Conservation (phyloP, 2,797 vertebrate species). For the Melanotaenia nigrans region DNA sequence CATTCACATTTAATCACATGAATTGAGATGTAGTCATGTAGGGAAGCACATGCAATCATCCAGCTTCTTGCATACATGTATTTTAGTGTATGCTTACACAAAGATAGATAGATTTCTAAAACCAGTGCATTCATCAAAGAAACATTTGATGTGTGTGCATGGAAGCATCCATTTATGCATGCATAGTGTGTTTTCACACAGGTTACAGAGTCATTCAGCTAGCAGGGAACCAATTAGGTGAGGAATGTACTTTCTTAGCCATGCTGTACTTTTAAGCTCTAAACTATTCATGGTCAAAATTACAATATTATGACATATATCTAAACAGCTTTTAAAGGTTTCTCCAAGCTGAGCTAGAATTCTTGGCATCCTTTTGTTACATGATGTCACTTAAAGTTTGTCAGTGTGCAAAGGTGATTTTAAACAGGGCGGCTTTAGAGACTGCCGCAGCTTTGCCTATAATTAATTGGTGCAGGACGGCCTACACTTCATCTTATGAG, state of each 20-base stretch:
- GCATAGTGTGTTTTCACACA: slow-evolving; percentile 10
- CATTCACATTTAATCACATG: slow-evolving; percentile 60
- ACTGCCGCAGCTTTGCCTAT: slow-evolving; percentile 1
- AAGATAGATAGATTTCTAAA: slow-evolving; percentile 20
- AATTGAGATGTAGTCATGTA: slow-evolving; percentile 54
- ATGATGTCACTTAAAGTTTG: not conserved
- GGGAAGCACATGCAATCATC: slow-evolving; percentile 41
- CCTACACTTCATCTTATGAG: slow-evolving; percentile 40
- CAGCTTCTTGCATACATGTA: slow-evolving; percentile 39
- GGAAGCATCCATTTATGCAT: slow-evolving; percentile 3
- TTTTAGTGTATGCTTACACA: slow-evolving; percentile 16
- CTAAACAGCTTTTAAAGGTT: not conserved
- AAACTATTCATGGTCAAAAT: not conserved
- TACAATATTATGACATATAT: not conserved
- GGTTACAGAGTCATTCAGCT: slow-evolving; percentile 46
- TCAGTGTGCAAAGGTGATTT: not conserved
- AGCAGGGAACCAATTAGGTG: slow-evolving; percentile 65
- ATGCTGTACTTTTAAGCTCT: not conserved
- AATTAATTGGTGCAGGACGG: slow-evolving; percentile 32
- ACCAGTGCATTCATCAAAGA: slow-evolving; percentile 53
- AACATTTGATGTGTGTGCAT: slow-evolving; percentile 27
- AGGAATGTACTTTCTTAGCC: slow-evolving; percentile 11
- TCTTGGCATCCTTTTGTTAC: slow-evolving; percentile 4
- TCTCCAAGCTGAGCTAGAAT: not conserved
- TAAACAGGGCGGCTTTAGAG: not conserved